phyloP scores from a whole-genome alignment of 2,797 vertebrate genomes.

The Myotis findleyi region DNA sequence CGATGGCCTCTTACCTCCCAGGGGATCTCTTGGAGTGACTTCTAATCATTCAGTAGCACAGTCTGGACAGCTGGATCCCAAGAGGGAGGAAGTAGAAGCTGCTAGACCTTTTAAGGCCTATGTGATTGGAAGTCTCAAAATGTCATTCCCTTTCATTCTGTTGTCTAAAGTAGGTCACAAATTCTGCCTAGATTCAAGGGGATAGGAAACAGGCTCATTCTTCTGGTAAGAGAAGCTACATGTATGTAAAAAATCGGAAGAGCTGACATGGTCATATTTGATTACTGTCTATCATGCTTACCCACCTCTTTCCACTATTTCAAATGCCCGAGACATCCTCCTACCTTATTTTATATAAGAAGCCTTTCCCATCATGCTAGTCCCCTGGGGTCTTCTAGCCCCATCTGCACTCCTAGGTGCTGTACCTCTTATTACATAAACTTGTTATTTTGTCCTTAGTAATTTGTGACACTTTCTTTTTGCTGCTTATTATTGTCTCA shows the following conservation, averaged over 20 bases:
- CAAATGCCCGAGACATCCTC: not conserved
- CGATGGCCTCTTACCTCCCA: not conserved
- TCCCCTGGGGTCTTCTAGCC: not conserved
- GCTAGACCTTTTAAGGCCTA: not conserved
- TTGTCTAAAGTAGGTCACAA: not conserved
- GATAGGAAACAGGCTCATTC: not conserved
- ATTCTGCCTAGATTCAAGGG: not conserved
- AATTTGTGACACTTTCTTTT: not conserved
- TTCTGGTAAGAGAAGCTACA: not conserved
- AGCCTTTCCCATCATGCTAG: not conserved
- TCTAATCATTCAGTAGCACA: not conserved
- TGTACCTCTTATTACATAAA: not conserved
- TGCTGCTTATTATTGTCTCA: not conserved
- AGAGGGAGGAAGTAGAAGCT: not conserved
- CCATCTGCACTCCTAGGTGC: not conserved
- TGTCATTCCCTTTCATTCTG: not conserved
- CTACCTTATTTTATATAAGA: not conserved
- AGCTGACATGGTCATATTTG: not conserved
- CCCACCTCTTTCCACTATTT: not conserved
- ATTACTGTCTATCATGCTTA: not conserved
- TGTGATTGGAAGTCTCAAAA: not conserved
- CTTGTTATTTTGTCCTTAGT: slow-evolving; percentile 27
- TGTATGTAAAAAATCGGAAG: not conserved
- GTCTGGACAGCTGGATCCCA: not conserved
- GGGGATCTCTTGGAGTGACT: not conserved